Conservation (phyloP, 2,888 invertebrate genomes). For the Synanthedon myopaeformis region DNA sequence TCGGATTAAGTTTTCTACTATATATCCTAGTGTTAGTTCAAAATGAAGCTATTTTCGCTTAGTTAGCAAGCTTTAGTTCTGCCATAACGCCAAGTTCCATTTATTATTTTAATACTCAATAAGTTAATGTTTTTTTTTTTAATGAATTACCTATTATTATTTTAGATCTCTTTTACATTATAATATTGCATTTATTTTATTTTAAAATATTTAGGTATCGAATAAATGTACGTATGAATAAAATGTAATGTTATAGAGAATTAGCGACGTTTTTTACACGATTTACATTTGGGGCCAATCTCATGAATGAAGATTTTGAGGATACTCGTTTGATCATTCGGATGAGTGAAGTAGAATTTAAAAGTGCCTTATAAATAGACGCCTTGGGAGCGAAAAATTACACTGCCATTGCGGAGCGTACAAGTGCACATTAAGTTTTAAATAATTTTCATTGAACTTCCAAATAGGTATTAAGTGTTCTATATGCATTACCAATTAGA, state of each 20-base stretch:
- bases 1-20: slow-evolving; percentile 3
- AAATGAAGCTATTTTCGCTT: slow-evolving; percentile 67
- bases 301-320: slow-evolving; percentile 1
- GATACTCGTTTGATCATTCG: background rate
- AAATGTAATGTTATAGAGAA: no score
- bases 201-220: slow-evolving; percentile 14
- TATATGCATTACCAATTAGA: slow-evolving; percentile 67
- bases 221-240: background rate
- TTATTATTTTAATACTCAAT: slow-evolving; percentile 67
- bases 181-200: slow-evolving; percentile 61
- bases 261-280: background rate
- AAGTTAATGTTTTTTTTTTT: slow-evolving; percentile 53
- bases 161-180: slow-evolving; percentile 67
- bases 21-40: slow-evolving; percentile 46
- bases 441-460: slow-evolving; percentile 36
- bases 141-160: slow-evolving; percentile 25
- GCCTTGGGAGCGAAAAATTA: slow-evolving; percentile 2
- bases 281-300: slow-evolving; percentile 37
- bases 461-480: slow-evolving; percentile 57
- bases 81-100: slow-evolving; percentile 72
- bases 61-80: slow-evolving; percentile 65
- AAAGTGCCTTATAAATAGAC: slow-evolving; percentile 47
- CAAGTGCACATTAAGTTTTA: slow-evolving; percentile 38
- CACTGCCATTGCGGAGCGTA: slow-evolving; percentile 41
- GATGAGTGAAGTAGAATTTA: slow-evolving; percentile 3